These are phyloP conservation scores for Macropus fuliginosus DNA, from an alignment of 2,797 vertebrate species.

Conservation along the genomic window DNA sequence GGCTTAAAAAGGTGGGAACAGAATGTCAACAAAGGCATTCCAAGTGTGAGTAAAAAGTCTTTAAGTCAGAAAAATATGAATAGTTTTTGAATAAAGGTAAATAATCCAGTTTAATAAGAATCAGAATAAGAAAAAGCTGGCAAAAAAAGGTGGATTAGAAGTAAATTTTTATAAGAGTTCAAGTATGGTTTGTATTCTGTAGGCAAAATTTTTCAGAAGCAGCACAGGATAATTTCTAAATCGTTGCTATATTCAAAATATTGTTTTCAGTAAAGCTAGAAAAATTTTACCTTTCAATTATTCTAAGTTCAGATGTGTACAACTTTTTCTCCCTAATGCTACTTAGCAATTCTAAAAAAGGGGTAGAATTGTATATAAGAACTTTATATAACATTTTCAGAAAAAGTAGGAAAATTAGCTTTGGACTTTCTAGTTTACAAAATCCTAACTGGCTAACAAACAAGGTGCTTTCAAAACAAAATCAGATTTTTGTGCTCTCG, in stretches of 20 bases:
- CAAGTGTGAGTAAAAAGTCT: neutral
- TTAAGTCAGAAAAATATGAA: neutral
- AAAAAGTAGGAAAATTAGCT: constrained; percentile 9
- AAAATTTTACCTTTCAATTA: constrained; percentile 49
- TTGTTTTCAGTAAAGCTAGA: constrained; percentile 17
- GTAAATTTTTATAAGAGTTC: neutral
- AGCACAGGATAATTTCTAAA: constrained; percentile 9
- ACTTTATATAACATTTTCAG: neutral
- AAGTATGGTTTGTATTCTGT: neutral
- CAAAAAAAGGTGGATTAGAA: neutral
- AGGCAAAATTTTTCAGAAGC: neutral
- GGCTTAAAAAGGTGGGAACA: neutral
- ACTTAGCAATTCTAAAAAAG: constrained; percentile 29
- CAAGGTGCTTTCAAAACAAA: constrained; percentile 20
- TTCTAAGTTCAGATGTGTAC: constrained; percentile 7
- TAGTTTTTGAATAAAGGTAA: neutral
- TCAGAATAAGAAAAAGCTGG: neutral
- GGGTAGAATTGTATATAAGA: constrained; percentile 5
- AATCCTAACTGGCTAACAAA: neutral
- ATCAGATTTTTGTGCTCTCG: constrained; percentile 32
- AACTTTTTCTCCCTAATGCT: constrained; percentile 22
- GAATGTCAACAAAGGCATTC: neutral
- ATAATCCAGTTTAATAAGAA: neutral
- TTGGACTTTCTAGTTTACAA: constrained; percentile 27
- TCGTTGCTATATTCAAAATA: constrained; percentile 37